Base-by-base conservation (phyloP, 53 echinoderm and acorn worm genomes). In the Arbacia lixula region DNA sequence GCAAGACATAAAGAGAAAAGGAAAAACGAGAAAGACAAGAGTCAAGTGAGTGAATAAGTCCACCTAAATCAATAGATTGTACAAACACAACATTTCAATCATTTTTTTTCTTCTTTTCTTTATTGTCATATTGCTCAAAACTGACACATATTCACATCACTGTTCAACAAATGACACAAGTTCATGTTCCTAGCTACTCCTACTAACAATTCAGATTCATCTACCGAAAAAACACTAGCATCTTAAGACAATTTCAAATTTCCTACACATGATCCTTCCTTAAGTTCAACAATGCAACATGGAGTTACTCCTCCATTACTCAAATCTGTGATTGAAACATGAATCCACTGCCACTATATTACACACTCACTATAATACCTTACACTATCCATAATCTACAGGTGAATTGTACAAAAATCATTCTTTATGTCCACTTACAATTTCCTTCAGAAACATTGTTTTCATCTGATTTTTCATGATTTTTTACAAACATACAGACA, bases 51-150 rank as follows among this genome's bases (percentile, higher is more conserved):
- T n/a, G n/a, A n/a, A n/a, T n/a, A n/a, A n/a, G n/a, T n/a, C n/a
- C n/a, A n/a, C n/a, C n/a, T n/a, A n/a, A n/a, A n/a, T n/a, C n/a
- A n/a, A n/a, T n/a, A n/a, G n/a, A n/a, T n/a, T n/a, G n/a, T n/a
- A n/a, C n/a, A n/a, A n/a, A n/a, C n/a, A n/a, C n/a, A n/a, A n/a
- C n/a, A n/a, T n/a, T n/a, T n/a, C n/a, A n/a, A n/a, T n/a, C n/a
- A n/a, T n/a, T n/a, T n/a, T n/a, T n/a, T n/a, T n/a, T n/a, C n/a
- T 81, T 81, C 63, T 63, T 63, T 46, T 81, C 43, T 81, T 81
- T 81, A 63, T 81, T 81, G 50, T 81, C 64, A 81, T 81, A 81
- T 81, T 81, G 82, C 82, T 81, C 39, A 81, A 81, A 81, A 61
- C 82, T 81, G 62, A 77, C 63, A 81, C 82, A 81, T 63, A 42